phyloP scores from a whole-genome alignment of 1,140 invertebrate species.

The Drosophila micromelanica region DNA sequence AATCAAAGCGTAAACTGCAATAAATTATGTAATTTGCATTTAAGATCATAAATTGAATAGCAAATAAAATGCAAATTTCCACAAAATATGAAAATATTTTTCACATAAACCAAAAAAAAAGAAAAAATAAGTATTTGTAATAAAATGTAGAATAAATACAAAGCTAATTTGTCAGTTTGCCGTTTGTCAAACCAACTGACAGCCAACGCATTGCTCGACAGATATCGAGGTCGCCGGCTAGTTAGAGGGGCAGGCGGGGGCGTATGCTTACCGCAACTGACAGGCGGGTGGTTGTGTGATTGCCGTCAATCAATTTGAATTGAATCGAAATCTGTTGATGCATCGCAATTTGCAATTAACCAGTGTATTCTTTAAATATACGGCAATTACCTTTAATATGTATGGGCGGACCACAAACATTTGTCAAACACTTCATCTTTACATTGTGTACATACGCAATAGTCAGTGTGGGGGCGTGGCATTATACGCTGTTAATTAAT shows the following conservation, averaged over 20 bases:
- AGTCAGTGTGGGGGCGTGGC: background rate
- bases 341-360: slow-evolving; percentile 64
- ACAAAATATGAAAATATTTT: slow-evolving; percentile 35
- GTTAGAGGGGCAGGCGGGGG: background rate
- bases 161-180: slow-evolving; percentile 76
- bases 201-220: background rate
- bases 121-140: slow-evolving; percentile 46
- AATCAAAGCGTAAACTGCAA: slow-evolving; percentile 62
- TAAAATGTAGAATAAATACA: slow-evolving; percentile 65
- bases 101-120: slow-evolving; percentile 27
- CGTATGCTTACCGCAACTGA: slow-evolving; percentile 27
- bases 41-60: slow-evolving; percentile 65
- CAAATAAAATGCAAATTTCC: slow-evolving; percentile 26
- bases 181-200: slow-evolving; percentile 23
- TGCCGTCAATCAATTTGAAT: slow-evolving; percentile 68
- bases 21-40: slow-evolving; percentile 76
- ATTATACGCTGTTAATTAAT: slow-evolving; percentile 60
- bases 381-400: slow-evolving; percentile 70
- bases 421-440: slow-evolving; percentile 42
- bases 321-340: slow-evolving; percentile 52
- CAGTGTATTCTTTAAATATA: slow-evolving; percentile 42
- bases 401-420: slow-evolving; percentile 66
- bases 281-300: background rate
- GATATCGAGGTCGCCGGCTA: background rate
- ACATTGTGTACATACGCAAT: slow-evolving; percentile 29